Base-by-base conservation (phyloP, 2,888 invertebrate species). In the Lucinisca nassula region DNA sequence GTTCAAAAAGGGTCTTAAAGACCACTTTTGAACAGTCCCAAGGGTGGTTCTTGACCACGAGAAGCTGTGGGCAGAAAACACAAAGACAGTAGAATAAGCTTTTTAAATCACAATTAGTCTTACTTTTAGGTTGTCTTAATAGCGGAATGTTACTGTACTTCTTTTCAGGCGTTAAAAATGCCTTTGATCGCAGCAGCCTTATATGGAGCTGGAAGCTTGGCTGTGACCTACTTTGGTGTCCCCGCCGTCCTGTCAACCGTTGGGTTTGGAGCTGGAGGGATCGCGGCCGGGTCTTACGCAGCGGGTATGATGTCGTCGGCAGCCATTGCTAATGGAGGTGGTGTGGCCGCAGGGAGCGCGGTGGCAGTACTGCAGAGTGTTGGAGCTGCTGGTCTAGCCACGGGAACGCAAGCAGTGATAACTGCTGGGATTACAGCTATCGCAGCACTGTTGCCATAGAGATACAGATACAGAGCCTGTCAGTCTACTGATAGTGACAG, bases 271-370 rank as follows among this genome's bases (percentile, higher is more conserved):
- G 58, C 74, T 6, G 67, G 27, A n/a, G 85, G 85, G 1, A 81
- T 85, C 10, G 73, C 58, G 4, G 80, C 49, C 3, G 87, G 83
- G 27, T 76, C 79, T 6, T 0, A 61, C 0, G 87, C 77, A 51
- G 76, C 83, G 0, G 32, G 49, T 14, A 14, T 61, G 37, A 87
- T 87, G 87, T 83, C 87, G n/a, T 32, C 35, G 0, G 72, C 82
- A 10, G 87, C 80, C 17, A 73, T 80, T 82, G 87, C 83, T 37
- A 87, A 77, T 32, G 87, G 87, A 32, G 87, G 83, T 6, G 77
- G 83, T 0, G 83, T 87, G 40, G 87, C 78, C 3, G 87, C 87
- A 0, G 87, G 87, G 37, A 76, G 83, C 10, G 38, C 30, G 4
- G 80, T 87, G 10, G 67, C 80, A 17, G 30, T 82, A 40, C 30